A percentile compares a stretch with the other conserved stretches of the same genome.
Conservation (phyloP, 2,888 invertebrate species). For the Choristoneura rosaceana region DNA sequence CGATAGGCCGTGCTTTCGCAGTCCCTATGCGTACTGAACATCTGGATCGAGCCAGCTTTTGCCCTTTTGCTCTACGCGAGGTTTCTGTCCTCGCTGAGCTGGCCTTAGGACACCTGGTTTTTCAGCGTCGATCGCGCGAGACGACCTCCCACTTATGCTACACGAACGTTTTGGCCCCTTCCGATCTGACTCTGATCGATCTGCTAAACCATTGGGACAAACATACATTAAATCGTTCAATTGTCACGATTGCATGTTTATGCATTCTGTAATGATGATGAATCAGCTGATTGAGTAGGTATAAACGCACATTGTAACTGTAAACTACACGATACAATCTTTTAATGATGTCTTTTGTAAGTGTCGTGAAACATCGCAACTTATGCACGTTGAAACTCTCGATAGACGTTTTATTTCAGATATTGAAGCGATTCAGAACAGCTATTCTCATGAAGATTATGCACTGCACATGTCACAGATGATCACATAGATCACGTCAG, state of each 20-base stretch:
- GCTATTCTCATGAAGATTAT: neutral
- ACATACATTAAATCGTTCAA: neutral
- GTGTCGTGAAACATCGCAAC: neutral
- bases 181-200: no score
- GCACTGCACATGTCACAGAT: no score
- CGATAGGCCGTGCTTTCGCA: constrained; percentile 88
- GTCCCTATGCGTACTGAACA: constrained; percentile 88
- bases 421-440: no score
- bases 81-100: no score
- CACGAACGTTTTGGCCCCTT: no score
- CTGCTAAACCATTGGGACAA: neutral
- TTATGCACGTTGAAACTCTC: neutral
- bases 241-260: neutral
- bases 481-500: no score
- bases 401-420: no score
- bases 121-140: no score
- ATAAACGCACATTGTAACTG: neutral
- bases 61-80: no score
- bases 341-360: neutral
- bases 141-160: no score
- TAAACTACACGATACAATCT: neutral
- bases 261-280: neutral
- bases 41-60: constrained; percentile 88
- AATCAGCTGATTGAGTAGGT: neutral
- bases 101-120: no score